These are phyloP conservation scores for Dipodomys spectabilis DNA, from an alignment of 2,113 vertebrate species.

Conservation along the genomic window DNA sequence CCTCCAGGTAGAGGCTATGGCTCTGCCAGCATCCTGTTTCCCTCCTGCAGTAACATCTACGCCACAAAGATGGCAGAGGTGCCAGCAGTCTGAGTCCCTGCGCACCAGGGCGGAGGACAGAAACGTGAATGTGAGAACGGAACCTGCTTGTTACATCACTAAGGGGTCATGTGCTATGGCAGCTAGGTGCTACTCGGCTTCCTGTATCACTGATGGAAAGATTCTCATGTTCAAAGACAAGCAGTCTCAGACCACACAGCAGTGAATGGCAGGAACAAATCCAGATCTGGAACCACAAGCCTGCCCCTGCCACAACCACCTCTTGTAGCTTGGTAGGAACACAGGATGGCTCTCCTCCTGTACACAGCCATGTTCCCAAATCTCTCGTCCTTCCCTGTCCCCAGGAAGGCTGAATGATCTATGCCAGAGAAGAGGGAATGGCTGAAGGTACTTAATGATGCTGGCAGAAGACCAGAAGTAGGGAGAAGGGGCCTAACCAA, in stretches of 20 bases:
- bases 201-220: not conserved
- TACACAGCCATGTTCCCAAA: not conserved
- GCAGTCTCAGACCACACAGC: not conserved
- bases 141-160: rapidly evolving
- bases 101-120: not conserved
- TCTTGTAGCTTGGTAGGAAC: not conserved
- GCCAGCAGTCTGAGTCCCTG: not conserved
- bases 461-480: not conserved
- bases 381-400: not conserved
- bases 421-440: not conserved
- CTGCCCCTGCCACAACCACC: not conserved
- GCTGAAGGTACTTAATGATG: not conserved
- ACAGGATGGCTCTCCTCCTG: not conserved
- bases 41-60: not conserved
- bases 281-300: not conserved
- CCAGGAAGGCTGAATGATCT: not conserved
- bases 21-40: not conserved
- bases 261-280: not conserved
- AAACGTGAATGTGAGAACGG: rapidly evolving
- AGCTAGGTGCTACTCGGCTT: not conserved
- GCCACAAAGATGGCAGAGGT: not conserved
- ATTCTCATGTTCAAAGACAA: not conserved
- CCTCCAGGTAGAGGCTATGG: not conserved
- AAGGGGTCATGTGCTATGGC: not conserved
- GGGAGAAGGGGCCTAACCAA: too few relatives aligned